Evolutionary conservation across 2,113 vertebrate species (phyloP), one percentile per base, ranked within the genome.

Genomic region (Muscicapa adusta): DNA sequence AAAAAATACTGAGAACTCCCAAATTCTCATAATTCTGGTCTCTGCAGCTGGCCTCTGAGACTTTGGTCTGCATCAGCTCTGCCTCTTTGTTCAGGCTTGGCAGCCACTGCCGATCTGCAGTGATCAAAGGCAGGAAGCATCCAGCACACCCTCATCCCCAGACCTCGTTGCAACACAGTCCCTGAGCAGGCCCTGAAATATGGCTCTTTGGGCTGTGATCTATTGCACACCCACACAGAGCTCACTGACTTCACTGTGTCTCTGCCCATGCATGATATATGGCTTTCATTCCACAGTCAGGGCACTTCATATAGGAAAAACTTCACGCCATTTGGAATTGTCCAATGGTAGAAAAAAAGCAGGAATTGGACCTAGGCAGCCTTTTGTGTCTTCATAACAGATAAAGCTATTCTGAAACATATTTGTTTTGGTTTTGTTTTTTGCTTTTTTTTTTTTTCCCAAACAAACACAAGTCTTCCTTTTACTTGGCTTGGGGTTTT

Each of bases 121-220:
- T 66, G 71, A 88, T 92, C 91, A 93, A 96, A 96, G 83, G 88
- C 92, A 93, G 94, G 85, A 96, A 95, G 43, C 60, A 88, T 88
- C 50, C 85, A 94, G 85, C 58, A 88, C 83, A 90, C 60, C 65
- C 67, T 89, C 51, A 80, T 73, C 72, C 60, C 42, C 50, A 93
- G 71, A 79, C 42, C 89, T 13, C 0, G 0, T 95, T 93, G 89
- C 96, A 92, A 93, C 88, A 92, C 13, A 94, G 38, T 60, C 65
- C 70, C 87, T 67, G 43, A 71, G 56, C 56, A 90, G 68, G 10
- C 85, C 61, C 76, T 86, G 58, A 66, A 89, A 47, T 62, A 56
- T 1, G 8, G 81, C 26, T 91, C 58, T 68, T 50, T 75, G 66
- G 34, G 23, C 74, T 91, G 45, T 68, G 54, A 74, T 65, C 70